phyloP scores from a whole-genome alignment of 2,888 invertebrate genomes.

The Coelinius sp. region DNA sequence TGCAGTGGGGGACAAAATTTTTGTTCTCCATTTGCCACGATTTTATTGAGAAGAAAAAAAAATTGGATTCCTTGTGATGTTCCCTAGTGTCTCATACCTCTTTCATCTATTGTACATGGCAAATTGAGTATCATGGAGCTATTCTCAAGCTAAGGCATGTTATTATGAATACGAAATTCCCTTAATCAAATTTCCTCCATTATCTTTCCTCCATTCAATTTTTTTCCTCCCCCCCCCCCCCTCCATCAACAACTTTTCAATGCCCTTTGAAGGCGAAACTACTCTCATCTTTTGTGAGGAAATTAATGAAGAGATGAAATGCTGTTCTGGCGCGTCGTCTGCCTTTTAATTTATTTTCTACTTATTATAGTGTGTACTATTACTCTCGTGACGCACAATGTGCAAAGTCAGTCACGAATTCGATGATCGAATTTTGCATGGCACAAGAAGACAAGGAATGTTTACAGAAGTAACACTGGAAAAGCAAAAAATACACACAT shows the following conservation, averaged over 20 bases:
- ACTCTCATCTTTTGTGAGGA: conserved; percentile 13
- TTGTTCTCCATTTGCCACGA: neutral
- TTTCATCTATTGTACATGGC: neutral
- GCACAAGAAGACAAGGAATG: neutral
- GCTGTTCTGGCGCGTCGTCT: neutral
- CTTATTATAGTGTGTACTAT: neutral
- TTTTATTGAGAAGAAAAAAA: neutral
- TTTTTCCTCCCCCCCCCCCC: neutral
- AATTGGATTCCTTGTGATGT: neutral
- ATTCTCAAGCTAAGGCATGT: neutral
- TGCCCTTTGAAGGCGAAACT: conserved; percentile 12
- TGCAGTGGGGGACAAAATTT: neutral
- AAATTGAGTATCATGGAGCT: neutral
- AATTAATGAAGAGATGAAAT: conserved; percentile 21
- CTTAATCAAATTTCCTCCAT: conserved; percentile 23
- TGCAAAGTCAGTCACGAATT: neutral
- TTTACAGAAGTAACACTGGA: neutral
- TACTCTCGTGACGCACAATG: neutral
- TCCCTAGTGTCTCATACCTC: neutral
- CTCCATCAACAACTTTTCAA: neutral
- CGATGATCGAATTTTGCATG: conserved; percentile 18
- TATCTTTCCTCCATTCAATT: neutral
- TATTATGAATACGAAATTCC: conserved; percentile 16
- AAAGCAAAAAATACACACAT: neutral
- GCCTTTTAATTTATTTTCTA: neutral